phyloP scores from a whole-genome alignment of 2,797 vertebrate species.

The Melanotaenia trifasciata region DNA sequence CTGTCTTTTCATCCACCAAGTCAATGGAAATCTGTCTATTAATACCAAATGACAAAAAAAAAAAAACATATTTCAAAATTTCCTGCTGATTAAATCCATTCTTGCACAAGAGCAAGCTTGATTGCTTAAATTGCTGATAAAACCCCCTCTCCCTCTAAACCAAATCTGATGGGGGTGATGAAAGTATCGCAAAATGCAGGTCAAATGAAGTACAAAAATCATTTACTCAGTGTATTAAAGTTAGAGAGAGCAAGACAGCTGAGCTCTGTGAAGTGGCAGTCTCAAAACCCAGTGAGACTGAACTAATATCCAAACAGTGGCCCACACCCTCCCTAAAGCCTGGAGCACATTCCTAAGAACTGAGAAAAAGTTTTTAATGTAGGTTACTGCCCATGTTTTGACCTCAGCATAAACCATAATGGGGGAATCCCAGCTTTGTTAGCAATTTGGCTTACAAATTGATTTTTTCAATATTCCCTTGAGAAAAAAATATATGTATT shows the following conservation, averaged over 20 bases:
- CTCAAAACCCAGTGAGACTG: constrained; percentile 57
- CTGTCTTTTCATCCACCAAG: not conserved
- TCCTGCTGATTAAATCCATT: constrained; percentile 28
- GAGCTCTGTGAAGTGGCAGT: constrained; percentile 68
- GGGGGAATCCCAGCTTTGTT: constrained; percentile 16
- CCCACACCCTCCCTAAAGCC: constrained; percentile 82
- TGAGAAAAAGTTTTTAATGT: constrained; percentile 73
- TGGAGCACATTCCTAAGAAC: constrained; percentile 79
- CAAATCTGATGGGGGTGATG: constrained; percentile 14
- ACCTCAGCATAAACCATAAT: constrained; percentile 22
- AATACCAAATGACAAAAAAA: not conserved
- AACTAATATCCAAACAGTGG: constrained; percentile 84
- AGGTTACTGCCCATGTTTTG: constrained; percentile 36
- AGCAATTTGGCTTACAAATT: not conserved
- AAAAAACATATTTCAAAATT: constrained; percentile 2
- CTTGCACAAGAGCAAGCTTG: not conserved
- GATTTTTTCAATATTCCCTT: not conserved
- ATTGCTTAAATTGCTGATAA: constrained; percentile 6
- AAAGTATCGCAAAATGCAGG: constrained; percentile 35
- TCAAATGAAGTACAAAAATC: constrained; percentile 26
- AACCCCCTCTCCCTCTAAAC: not conserved
- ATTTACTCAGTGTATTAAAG: constrained; percentile 72
- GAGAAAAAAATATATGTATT: not conserved
- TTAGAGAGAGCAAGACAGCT: constrained; percentile 54
- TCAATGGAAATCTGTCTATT: not conserved